A percentile compares a stretch with the other conserved stretches of the same genome.
These are phyloP conservation scores for Thymelicus acteon DNA, from an alignment of 2,888 invertebrate genomes.

Conservation along the genomic window DNA sequence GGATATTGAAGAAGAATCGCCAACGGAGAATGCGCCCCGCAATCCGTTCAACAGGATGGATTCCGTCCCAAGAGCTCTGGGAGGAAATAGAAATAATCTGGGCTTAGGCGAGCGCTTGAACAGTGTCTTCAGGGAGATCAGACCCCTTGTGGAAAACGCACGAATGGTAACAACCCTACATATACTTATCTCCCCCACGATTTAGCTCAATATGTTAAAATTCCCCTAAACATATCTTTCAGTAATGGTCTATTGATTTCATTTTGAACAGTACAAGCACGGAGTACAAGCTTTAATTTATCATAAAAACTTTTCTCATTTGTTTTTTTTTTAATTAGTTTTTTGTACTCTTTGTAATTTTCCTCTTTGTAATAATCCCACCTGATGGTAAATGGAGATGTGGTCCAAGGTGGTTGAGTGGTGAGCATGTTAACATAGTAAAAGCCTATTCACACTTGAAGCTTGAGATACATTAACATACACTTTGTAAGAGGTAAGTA, in stretches of 20 bases:
- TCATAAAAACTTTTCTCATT: background rate
- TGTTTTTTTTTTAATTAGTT: background rate
- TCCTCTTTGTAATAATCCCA: too few species aligned
- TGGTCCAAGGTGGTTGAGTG: too few species aligned
- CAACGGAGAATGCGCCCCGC: conserved; percentile 60
- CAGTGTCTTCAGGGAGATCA: conserved; percentile 85
- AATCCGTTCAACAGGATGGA: conserved; percentile 67
- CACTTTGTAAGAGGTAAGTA: too few species aligned
- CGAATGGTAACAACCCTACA: conserved; percentile 69
- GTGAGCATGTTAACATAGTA: too few species aligned
- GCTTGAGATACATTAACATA: too few species aligned
- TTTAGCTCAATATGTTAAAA: conserved; percentile 1
- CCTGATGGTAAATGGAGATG: too few species aligned
- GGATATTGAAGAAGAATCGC: conserved; percentile 71
- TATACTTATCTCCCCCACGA: background rate
- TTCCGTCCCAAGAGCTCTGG: conserved; percentile 61
- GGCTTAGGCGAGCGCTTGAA: conserved; percentile 76
- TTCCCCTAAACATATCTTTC: background rate
- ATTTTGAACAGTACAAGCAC: background rate
- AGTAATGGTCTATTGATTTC: conserved; percentile 6
- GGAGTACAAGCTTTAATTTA: background rate
- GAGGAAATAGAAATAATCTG: conserved; percentile 64
- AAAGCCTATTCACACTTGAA: too few species aligned
- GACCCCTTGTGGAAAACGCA: conserved; percentile 87
- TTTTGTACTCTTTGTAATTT: background rate